These are phyloP conservation scores for Mallotus villosus DNA, from an alignment of 2,797 vertebrate genomes.

Conservation along the genomic window DNA sequence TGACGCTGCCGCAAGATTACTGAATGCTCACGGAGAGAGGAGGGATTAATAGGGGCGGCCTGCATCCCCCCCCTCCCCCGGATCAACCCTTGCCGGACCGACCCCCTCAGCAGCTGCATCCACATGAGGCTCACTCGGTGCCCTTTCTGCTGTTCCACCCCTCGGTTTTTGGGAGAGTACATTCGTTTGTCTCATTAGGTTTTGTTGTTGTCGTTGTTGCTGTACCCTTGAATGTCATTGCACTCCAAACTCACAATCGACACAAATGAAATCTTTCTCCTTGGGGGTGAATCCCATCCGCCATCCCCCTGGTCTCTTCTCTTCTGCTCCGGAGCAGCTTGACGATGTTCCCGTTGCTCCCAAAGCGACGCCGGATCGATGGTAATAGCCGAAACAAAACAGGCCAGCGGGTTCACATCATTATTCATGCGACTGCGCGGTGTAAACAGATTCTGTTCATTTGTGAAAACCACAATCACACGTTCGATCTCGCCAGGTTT, in stretches of 20 bases:
- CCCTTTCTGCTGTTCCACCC: slow-evolving; percentile 30
- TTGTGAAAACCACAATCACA: no score
- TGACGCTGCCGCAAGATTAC: slow-evolving; percentile 49
- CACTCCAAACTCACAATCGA: slow-evolving; percentile 23
- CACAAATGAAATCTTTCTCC: slow-evolving; percentile 21
- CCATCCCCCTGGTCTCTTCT: neutral
- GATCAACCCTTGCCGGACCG: slow-evolving; percentile 5
- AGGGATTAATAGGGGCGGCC: slow-evolving; percentile 49
- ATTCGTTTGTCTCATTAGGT: slow-evolving; percentile 25
- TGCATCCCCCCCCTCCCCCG: slow-evolving; percentile 45
- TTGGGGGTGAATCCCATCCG: neutral
- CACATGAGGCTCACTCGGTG: slow-evolving; percentile 13
- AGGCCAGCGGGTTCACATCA: neutral
- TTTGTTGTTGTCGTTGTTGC: neutral
- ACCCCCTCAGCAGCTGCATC: slow-evolving; percentile 29
- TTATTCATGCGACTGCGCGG: no score
- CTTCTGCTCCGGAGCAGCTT: neutral
- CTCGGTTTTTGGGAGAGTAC: slow-evolving; percentile 10
- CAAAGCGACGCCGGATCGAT: neutral
- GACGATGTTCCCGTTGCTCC: neutral
- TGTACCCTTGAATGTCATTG: neutral
- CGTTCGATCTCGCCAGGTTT: no score
- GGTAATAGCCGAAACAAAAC: neutral
- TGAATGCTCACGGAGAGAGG: slow-evolving; percentile 31
- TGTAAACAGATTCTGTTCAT: no score